A percentile compares a stretch with the other conserved stretches of the same genome.
Conservation (phyloP, 2,797 vertebrate genomes). For the Lutjanus campechanus region DNA sequence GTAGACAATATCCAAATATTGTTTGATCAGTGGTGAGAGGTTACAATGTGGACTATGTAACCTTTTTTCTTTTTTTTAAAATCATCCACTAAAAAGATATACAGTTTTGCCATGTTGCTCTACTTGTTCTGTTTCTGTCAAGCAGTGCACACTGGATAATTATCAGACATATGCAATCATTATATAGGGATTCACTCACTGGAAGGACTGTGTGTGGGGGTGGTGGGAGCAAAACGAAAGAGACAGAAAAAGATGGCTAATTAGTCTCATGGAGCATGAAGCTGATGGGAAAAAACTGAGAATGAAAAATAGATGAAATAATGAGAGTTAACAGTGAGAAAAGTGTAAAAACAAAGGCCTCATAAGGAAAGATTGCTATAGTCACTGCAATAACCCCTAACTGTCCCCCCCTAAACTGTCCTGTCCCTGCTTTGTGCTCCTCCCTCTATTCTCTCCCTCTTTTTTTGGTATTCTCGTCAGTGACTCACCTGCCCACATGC, state of each 20-base stretch:
- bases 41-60: neutral
- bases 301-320: conserved; percentile 31
- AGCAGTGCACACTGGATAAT: conserved; percentile 44
- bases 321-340: neutral
- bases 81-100: neutral
- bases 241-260: conserved; percentile 60
- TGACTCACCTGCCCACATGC: conserved; percentile 66
- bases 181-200: conserved; percentile 60
- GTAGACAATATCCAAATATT: conserved; percentile 3
- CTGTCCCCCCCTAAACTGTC: neutral
- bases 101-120: neutral
- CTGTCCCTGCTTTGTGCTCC: neutral
- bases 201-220: conserved; percentile 43
- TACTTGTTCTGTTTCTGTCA: conserved; percentile 49
- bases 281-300: conserved; percentile 36
- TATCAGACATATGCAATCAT: conserved; percentile 59
- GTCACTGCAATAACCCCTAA: neutral
- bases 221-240: conserved; percentile 46
- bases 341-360: neutral
- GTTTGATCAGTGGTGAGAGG: neutral
- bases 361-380: neutral
- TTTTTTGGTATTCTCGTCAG: conserved; percentile 53
- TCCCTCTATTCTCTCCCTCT: neutral
- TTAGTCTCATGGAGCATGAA: conserved; percentile 70
- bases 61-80: neutral